Evolutionary conservation across 2,888 invertebrate genomes (phyloP), one percentile per base, ranked within the genome.

Genomic region (Apamea epomidion): DNA sequence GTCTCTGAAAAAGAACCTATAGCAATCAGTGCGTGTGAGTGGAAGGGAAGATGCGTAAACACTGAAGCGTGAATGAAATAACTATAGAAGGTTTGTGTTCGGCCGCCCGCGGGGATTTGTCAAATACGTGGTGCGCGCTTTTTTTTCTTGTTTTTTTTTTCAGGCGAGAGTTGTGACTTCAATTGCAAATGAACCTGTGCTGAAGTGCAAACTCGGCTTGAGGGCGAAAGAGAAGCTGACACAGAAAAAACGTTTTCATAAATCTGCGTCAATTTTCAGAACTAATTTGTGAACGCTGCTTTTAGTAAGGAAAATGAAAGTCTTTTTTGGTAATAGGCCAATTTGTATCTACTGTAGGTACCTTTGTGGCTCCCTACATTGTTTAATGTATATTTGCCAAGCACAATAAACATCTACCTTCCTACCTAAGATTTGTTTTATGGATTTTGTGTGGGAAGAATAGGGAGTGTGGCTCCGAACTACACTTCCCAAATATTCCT

Each of bases 91-190:
- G 79, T 76, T 82, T 81, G 76, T 70, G 77, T 74, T 84, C 70
- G 74, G 89, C 89, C 89, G 91, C 92, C 93, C 84, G 81, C 83
- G 91, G 93, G 94, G 94, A 93, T 94, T 94, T 94, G 92, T 93
- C 93, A 94, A 94, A 94, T 93, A 92, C 90, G 70, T 37, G 64
- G 87, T 74, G 85, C 89, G 85, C 90, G 92, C 88, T 91, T 92
- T 91, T 91, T 48, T 65, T 91, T 90, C 45, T 6, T 74, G 25
- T 3, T n/a, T 90, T 90, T 92, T 92, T 92, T 91, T 89, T 90
- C 88, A 87, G 84, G 78, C 78, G 81, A 85, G 85, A 90, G 90
- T 85, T 91, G 91, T 87, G 90, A 89, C 91, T 92, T 92, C 92
- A 92, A 92, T 94, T 92, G 90, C 87, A 92, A 93, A 94, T 92